Percentiles rank a stretch among this genome's conserved stretches.
Evolutionary conservation across 1,140 invertebrate species (phyloP).

Genomic region (Vollenhovia emeryi): DNA sequence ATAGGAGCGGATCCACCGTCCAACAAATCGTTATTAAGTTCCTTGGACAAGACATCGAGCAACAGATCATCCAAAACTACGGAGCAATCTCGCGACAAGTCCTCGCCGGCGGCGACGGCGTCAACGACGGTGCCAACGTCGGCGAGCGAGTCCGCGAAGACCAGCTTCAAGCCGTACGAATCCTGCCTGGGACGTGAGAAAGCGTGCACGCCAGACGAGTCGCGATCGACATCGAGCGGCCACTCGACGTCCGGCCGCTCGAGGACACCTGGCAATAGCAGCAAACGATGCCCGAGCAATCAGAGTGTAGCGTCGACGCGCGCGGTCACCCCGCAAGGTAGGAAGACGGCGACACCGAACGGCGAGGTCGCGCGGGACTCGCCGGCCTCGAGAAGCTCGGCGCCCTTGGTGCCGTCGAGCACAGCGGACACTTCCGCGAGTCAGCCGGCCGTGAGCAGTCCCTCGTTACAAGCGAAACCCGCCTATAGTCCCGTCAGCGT

Average conservation of each 20-base stretch:
- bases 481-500: constrained; percentile 77
- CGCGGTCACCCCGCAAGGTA: constrained; percentile 87
- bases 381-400: constrained; percentile 81
- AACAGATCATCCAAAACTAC: constrained; percentile 89
- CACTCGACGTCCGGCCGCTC: constrained; percentile 79
- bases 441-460: constrained; percentile 76
- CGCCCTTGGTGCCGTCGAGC: constrained; percentile 57
- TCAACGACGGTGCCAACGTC: constrained; percentile 77
- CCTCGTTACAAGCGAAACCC: constrained; percentile 86
- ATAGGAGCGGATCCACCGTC: constrained; percentile 95
- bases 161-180: constrained; percentile 91
- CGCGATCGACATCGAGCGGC: constrained; percentile 77
- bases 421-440: constrained; percentile 45
- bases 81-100: constrained; percentile 87
- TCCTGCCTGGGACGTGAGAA: constrained; percentile 85
- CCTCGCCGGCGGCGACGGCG: constrained; percentile 83
- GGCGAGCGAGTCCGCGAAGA: constrained; percentile 83
- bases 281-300: constrained; percentile 87
- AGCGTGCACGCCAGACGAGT: constrained; percentile 79
- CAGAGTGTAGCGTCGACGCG: constrained; percentile 87
- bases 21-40: constrained; percentile 88
- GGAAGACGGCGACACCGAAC: constrained; percentile 84
- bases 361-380: constrained; percentile 81
- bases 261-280: constrained; percentile 79
- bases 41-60: constrained; percentile 85